Percentiles rank a stretch among this genome's conserved stretches.
phyloP scores from a whole-genome alignment of 2,113 vertebrate species.

The Glaucidium brasilianum region DNA sequence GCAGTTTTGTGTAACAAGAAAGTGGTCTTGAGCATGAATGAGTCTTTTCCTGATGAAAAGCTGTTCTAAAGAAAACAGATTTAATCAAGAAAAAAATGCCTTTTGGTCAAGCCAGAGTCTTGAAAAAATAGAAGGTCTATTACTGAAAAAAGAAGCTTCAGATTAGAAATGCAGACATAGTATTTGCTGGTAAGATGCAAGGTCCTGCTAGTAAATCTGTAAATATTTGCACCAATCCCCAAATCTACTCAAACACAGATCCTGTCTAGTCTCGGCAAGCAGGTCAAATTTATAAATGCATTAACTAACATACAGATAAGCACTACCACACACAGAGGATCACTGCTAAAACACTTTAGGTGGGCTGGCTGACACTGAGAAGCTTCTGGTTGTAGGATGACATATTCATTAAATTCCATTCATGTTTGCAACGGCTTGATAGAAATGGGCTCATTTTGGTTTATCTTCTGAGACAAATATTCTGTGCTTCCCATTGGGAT shows the following conservation, averaged over 20 bases:
- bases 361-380: neutral
- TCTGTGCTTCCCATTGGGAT: neutral
- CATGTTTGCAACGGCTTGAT: neutral
- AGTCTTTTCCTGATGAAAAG: constrained; percentile 19
- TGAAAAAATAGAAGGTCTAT: neutral
- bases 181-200: neutral
- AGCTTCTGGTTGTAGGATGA: neutral
- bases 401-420: neutral
- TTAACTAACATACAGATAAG: neutral
- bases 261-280: neutral
- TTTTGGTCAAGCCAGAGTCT: neutral
- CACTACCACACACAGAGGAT: neutral
- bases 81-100: neutral
- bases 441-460: neutral
- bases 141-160: neutral
- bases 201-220: neutral
- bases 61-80: neutral
- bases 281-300: neutral
- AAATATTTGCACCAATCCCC: neutral
- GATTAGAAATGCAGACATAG: neutral
- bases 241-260: neutral
- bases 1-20: neutral
- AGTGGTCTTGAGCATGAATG: neutral
- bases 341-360: neutral
- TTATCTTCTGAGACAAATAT: neutral